Evolutionary conservation across 2,113 vertebrate species (phyloP).

Genomic region (Gopherus evgoodei): DNA sequence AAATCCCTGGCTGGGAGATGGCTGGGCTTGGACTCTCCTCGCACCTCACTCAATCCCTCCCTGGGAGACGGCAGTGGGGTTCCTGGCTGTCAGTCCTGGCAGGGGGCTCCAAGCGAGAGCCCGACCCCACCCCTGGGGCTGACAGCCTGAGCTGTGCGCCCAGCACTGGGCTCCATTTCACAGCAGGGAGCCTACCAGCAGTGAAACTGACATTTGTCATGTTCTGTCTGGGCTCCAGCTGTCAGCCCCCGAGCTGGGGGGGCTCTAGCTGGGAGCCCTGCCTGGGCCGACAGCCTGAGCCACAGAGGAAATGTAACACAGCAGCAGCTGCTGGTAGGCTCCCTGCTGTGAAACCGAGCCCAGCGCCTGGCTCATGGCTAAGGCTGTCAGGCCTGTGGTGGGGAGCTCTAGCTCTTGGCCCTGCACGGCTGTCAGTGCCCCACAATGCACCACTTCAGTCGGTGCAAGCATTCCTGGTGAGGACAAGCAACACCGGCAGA

Average conservation of each 20-base stretch:
- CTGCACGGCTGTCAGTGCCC: not conserved
- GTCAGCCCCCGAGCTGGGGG: not conserved
- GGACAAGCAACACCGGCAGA: not conserved
- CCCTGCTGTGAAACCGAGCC: not conserved
- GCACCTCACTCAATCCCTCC: not conserved
- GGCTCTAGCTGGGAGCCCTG: not conserved
- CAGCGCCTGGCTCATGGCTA: not conserved
- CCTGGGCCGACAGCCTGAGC: not conserved
- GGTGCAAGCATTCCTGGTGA: not conserved
- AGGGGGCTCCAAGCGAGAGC: not conserved
- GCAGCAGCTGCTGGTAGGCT: not conserved
- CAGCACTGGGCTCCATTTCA: not conserved
- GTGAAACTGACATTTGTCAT: not conserved
- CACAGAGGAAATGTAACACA: not conserved
- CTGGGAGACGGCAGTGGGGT: not conserved
- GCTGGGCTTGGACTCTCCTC: not conserved
- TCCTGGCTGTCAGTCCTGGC: not conserved
- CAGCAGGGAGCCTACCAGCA: not conserved
- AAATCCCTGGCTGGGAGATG: not conserved
- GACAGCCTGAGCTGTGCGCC: not conserved
- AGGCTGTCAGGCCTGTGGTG: not conserved
- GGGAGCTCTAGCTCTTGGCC: not conserved
- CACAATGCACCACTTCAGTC: not conserved
- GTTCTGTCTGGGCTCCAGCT: not conserved
- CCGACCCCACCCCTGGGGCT: not conserved